Percentiles rank a stretch among this genome's conserved stretches.
These are phyloP conservation scores for Alloplasta piceator DNA, from an alignment of 2,888 invertebrate species.

Conservation along the genomic window DNA sequence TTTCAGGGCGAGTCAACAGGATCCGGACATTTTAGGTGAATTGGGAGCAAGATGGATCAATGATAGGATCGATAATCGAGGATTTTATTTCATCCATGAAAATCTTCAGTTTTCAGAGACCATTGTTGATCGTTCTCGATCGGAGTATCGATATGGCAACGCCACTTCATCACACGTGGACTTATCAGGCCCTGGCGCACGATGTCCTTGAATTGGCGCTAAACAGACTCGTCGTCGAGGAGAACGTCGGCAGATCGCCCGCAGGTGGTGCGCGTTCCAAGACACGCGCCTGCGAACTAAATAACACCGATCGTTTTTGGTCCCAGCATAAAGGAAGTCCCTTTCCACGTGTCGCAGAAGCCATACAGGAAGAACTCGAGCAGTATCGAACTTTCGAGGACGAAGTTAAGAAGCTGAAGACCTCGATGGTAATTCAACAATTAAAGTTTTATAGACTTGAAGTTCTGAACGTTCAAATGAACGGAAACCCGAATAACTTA, in stretches of 20 bases:
- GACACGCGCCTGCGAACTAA: slow-evolving; percentile 95
- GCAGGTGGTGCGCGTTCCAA: slow-evolving; percentile 89
- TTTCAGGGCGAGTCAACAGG: slow-evolving; percentile 94
- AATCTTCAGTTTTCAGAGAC: slow-evolving; percentile 93
- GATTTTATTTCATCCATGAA: slow-evolving; percentile 12
- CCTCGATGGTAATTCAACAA: slow-evolving; percentile 89
- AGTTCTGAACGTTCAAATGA: no score
- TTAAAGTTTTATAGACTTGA: no score
- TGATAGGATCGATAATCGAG: slow-evolving; percentile 20
- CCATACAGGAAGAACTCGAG: slow-evolving; percentile 99
- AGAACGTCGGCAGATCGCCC: slow-evolving; percentile 84
- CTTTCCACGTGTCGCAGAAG: slow-evolving; percentile 97
- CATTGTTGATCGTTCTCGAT: slow-evolving; percentile 95
- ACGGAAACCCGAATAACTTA: no score
- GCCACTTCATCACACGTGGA: slow-evolving; percentile 99
- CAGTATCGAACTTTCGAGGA: slow-evolving; percentile 97
- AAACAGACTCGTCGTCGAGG: slow-evolving; percentile 91
- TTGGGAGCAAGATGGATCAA: slow-evolving; percentile 15
- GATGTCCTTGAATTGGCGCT: slow-evolving; percentile 96
- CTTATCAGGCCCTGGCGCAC: slow-evolving; percentile 98
- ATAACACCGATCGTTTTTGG: slow-evolving; percentile 96
- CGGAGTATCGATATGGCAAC: slow-evolving; percentile 98
- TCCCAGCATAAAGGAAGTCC: slow-evolving; percentile 96
- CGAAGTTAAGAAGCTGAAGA: slow-evolving; percentile 97
- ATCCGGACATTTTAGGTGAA: slow-evolving; percentile 86